Conservation (phyloP, 53 echinoderm and acorn worm species). For the Apostichopus leukothele region DNA sequence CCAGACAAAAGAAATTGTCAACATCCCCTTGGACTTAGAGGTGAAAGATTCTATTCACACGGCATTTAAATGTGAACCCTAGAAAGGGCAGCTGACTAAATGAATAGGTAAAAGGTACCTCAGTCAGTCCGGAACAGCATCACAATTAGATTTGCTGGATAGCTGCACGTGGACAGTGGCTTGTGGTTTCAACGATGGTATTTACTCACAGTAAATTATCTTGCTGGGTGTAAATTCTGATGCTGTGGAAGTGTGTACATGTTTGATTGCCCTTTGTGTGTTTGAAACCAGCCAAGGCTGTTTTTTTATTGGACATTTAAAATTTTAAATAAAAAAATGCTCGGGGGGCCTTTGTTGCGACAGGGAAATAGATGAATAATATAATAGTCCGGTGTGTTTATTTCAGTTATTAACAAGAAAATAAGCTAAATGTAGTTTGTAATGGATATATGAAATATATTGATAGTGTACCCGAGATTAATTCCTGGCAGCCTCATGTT, state of each 20-base stretch:
- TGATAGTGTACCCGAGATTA: too few species aligned
- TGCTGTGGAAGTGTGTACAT: neutral
- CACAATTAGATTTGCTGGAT: conserved; percentile 21
- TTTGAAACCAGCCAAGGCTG: neutral
- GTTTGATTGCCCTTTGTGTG: conserved; percentile 7
- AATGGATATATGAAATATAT: too few species aligned
- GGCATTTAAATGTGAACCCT: conserved; percentile 1
- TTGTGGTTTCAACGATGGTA: conserved; percentile 33
- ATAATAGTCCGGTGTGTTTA: too few species aligned
- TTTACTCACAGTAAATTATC: conserved; percentile 1
- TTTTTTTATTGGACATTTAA: conserved; percentile 1
- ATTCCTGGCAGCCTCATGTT: too few species aligned
- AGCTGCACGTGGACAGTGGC: conserved; percentile 38
- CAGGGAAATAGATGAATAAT: neutral
- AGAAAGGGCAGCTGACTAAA: conserved; percentile 31
- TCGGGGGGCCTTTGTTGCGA: neutral
- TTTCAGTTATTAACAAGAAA: too few species aligned
- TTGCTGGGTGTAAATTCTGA: neutral
- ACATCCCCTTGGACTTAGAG: conserved; percentile 42
- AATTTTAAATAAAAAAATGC: neutral
- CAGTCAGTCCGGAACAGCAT: conserved; percentile 25
- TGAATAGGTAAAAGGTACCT: conserved; percentile 8
- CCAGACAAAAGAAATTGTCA: conserved; percentile 32
- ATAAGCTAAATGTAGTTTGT: too few species aligned
- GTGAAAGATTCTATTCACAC: neutral